phyloP scores from a whole-genome alignment of 2,888 invertebrate species.

The Gymnocheta viridis region DNA sequence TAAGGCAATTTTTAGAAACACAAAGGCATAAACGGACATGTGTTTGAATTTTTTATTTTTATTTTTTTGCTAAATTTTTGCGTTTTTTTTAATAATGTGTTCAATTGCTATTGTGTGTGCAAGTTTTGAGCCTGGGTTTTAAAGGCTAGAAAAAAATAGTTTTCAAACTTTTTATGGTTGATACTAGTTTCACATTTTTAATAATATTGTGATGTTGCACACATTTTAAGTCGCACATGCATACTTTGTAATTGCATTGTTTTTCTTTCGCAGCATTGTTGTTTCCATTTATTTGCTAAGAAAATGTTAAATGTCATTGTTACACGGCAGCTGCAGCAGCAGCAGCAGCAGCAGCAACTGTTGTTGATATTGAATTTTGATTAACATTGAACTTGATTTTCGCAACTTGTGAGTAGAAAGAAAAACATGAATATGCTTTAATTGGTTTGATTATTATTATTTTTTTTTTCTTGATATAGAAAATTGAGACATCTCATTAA shows the following conservation, averaged over 20 bases:
- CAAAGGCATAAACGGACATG: slow-evolving; percentile 36
- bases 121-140: not conserved
- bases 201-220: slow-evolving; percentile 34
- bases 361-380: slow-evolving; percentile 62
- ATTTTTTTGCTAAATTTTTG: slow-evolving; percentile 43
- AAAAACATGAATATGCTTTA: slow-evolving; percentile 42
- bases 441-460: slow-evolving; percentile 22
- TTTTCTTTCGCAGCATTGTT: slow-evolving; percentile 32
- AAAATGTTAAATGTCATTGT: slow-evolving; percentile 65
- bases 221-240: not conserved
- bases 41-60: slow-evolving; percentile 20
- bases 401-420: not conserved
- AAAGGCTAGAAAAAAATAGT: not conserved
- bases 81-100: slow-evolving; percentile 23
- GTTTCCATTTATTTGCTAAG: slow-evolving; percentile 17
- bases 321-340: slow-evolving; percentile 27
- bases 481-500: slow-evolving; percentile 35
- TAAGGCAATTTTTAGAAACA: slow-evolving; percentile 47
- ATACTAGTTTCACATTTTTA: slow-evolving; percentile 57
- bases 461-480: slow-evolving; percentile 3
- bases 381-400: slow-evolving; percentile 63
- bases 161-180: slow-evolving; percentile 39
- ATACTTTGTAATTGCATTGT: slow-evolving; percentile 29
- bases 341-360: slow-evolving; percentile 14
- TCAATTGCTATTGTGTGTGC: not conserved